phyloP scores from a whole-genome alignment of 2,888 invertebrate genomes.

The Tipula unca region DNA sequence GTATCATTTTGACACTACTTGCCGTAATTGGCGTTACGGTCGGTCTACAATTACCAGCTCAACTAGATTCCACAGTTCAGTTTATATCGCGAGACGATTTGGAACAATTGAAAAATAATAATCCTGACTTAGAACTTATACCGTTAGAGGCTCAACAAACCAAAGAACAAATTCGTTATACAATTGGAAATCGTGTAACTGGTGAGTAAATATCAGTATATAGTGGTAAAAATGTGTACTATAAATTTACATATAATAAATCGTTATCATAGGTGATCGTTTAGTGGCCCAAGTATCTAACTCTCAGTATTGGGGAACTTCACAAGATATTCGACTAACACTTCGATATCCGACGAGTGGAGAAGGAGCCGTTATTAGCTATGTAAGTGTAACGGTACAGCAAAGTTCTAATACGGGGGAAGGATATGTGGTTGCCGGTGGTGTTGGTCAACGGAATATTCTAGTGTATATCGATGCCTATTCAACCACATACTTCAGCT shows the following conservation, averaged over 20 bases:
- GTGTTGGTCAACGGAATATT: constrained; percentile 31
- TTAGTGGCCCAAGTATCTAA: constrained; percentile 35
- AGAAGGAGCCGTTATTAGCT: constrained; percentile 30
- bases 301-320: constrained; percentile 29
- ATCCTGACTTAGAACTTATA: neutral
- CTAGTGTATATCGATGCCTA: constrained; percentile 33
- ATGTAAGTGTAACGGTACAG: constrained; percentile 33
- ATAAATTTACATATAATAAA: neutral
- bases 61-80: neutral
- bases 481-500: constrained; percentile 21
- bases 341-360: constrained; percentile 35
- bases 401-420: constrained; percentile 30
- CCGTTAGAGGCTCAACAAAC: neutral
- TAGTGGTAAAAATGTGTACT: neutral
- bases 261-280: constrained; percentile 31
- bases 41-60: neutral
- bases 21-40: neutral
- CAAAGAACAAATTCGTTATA: neutral
- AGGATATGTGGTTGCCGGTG: constrained; percentile 32
- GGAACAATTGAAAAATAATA: neutral
- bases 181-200: neutral
- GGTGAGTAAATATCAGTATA: neutral
- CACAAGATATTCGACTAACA: constrained; percentile 34
- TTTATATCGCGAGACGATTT: neutral
- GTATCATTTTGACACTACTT: neutral